A percentile compares a stretch with the other conserved stretches of the same genome.
Conservation (phyloP, 2,797 vertebrate species). For the Chelonia mydas region DNA sequence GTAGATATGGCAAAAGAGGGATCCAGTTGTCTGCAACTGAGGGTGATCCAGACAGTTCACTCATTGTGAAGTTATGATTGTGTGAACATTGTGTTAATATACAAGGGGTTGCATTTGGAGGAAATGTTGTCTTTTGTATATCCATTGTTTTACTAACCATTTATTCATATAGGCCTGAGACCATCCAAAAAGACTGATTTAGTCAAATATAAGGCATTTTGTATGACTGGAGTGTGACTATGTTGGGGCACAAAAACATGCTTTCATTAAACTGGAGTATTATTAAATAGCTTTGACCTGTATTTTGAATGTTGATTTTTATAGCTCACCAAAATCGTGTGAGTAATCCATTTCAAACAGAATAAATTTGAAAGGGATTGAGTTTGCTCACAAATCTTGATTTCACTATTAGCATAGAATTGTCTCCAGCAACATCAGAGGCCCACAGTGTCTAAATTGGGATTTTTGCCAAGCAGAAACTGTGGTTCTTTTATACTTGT, state of each 20-base stretch:
- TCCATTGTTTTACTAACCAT: background rate
- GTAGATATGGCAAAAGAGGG: background rate
- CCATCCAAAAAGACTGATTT: background rate
- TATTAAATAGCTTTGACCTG: background rate
- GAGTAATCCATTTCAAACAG: background rate
- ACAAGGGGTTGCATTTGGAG: background rate
- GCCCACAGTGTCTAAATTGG: background rate
- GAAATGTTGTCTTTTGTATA: background rate
- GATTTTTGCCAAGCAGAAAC: background rate
- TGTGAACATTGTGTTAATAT: background rate
- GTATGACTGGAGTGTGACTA: background rate
- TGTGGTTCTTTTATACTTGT: background rate
- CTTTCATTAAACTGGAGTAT: background rate
- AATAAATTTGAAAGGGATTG: background rate
- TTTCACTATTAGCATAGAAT: background rate
- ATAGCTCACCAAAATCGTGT: background rate
- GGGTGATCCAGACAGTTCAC: accelerated
- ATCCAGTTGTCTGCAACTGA: background rate
- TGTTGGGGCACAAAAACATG: background rate
- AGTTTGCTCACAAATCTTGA: background rate
- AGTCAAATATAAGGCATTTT: background rate
- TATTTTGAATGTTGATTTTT: background rate
- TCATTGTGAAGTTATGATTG: background rate
- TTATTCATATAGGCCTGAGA: background rate
- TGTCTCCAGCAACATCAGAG: background rate